Conservation (phyloP, 1,140 invertebrate species). For the Aradophagus sp. region DNA sequence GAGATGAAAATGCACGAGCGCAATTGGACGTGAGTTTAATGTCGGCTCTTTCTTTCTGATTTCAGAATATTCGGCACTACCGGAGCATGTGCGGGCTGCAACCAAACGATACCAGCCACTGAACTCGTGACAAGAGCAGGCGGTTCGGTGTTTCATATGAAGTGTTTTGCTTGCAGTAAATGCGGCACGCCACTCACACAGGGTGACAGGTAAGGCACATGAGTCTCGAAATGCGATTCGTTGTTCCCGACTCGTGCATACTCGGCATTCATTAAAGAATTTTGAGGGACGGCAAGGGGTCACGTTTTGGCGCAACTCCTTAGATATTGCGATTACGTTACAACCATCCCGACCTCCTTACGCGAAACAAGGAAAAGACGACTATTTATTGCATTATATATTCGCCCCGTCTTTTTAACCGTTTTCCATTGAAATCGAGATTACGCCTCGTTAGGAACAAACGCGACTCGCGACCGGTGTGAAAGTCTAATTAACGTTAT, state of each 20-base stretch:
- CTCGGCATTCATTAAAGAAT: slow-evolving; percentile 54
- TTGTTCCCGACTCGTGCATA: slow-evolving; percentile 43
- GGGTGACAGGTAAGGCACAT: slow-evolving; percentile 84
- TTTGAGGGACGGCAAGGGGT: slow-evolving; percentile 49
- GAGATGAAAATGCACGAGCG: too few species aligned
- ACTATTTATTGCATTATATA: too few species aligned
- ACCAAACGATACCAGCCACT: slow-evolving; percentile 90
- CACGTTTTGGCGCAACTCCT: slow-evolving; percentile 25
- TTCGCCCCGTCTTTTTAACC: too few species aligned
- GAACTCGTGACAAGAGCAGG: slow-evolving; percentile 92
- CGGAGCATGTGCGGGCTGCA: slow-evolving; percentile 90
- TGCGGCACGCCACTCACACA: slow-evolving; percentile 89
- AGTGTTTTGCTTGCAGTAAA: slow-evolving; percentile 95
- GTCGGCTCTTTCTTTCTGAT: too few species aligned
- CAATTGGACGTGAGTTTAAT: too few species aligned
- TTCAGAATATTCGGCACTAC: slow-evolving; percentile 91
- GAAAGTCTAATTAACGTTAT: too few species aligned
- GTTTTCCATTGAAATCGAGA: too few species aligned
- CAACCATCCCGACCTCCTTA: slow-evolving; percentile 19
- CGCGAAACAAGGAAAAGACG: slow-evolving; percentile 6
- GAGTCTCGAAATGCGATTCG: slow-evolving; percentile 33
- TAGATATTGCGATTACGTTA: slow-evolving; percentile 38
- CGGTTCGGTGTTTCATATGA: slow-evolving; percentile 89
- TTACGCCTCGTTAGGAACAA: too few species aligned
- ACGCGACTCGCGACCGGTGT: too few species aligned